Evolutionary conservation across 2,888 invertebrate species (phyloP).

Genomic region (Brassicogethes aeneus): DNA sequence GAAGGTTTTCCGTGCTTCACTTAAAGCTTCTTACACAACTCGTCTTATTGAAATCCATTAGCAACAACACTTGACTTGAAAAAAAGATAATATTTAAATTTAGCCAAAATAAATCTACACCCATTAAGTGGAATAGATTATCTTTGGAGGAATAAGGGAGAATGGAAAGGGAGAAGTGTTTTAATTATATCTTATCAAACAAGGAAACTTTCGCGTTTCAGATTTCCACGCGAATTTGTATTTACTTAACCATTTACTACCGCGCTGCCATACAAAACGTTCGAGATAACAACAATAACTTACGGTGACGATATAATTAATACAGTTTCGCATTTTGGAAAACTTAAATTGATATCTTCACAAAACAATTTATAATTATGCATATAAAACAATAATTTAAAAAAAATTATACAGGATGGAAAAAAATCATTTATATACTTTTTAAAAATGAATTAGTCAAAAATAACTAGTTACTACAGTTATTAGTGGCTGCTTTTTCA

Average conservation of each 20-base stretch:
- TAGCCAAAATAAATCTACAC: neutral
- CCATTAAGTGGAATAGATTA: neutral
- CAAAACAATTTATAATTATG: too few species aligned
- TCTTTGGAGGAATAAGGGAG: neutral
- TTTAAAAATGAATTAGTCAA: too few species aligned
- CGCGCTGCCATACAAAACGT: neutral
- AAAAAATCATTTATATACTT: too few species aligned
- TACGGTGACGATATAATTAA: too few species aligned
- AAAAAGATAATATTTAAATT: too few species aligned
- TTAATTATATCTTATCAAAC: slow-evolving; percentile 1
- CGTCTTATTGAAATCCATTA: neutral
- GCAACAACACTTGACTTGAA: neutral
- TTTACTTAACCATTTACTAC: neutral
- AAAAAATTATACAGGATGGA: too few species aligned
- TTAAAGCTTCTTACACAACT: neutral
- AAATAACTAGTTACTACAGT: too few species aligned
- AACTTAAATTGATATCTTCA: too few species aligned
- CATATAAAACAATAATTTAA: too few species aligned
- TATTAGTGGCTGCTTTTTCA: too few species aligned
- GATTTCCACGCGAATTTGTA: neutral
- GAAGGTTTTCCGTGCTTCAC: neutral
- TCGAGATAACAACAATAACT: neutral
- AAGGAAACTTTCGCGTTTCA: neutral
- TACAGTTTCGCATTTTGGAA: too few species aligned
- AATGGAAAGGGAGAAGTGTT: neutral